Base-by-base conservation (phyloP, 2,797 vertebrate genomes). In the Mormyrops boulengeri region DNA sequence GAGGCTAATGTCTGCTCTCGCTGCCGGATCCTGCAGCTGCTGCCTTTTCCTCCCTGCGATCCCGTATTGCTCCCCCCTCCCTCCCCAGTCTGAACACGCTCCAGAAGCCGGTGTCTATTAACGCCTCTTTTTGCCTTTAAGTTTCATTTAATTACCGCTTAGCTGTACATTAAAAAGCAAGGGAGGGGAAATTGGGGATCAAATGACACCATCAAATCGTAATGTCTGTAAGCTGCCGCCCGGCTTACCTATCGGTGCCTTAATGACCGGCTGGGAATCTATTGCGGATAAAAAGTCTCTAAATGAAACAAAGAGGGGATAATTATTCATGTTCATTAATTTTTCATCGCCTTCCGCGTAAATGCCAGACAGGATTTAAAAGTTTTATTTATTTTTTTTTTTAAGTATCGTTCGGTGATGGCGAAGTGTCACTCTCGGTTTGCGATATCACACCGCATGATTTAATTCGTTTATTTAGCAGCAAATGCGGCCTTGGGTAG, bases 1-100 rank as follows among this genome's bases (percentile, higher is more conserved):
- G 89, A 66, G 82, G 86, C 17, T 89, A 89, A 89, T 89, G 77
- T 30, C 52, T n/a, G 17, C n/a, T n/a, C 38, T 80, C 47, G 22
- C 66, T 38, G 34, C n/a, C 44, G n/a, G 49, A 55, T 85, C 22
- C 55, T 85, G 50, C 38, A 53, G 11, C n/a, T 34, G 12, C 57
- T 8, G 34, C 19, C 12, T 84, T 26, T 49, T 89, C 34, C 57
- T 53, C 80, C 55, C 41, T 2, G 53, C 12, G 60, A 57, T 34
- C 85, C 52, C 4, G 50, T 34, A 41, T 22, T 14, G 12, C 84
- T 86, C 12, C 26, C 84, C 84, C 50, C 26, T 47, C n/a, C n/a
- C 47, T 30, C 11, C 66, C 22, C 66, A 14, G 3, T 69, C 66
- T 69, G 73, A 41, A 30, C 12, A 80, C 6, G 50, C 50, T 57